Evolutionary conservation across 1,140 invertebrate genomes (phyloP), one percentile per base, ranked within the genome.

Genomic region (Augochlora pura): DNA sequence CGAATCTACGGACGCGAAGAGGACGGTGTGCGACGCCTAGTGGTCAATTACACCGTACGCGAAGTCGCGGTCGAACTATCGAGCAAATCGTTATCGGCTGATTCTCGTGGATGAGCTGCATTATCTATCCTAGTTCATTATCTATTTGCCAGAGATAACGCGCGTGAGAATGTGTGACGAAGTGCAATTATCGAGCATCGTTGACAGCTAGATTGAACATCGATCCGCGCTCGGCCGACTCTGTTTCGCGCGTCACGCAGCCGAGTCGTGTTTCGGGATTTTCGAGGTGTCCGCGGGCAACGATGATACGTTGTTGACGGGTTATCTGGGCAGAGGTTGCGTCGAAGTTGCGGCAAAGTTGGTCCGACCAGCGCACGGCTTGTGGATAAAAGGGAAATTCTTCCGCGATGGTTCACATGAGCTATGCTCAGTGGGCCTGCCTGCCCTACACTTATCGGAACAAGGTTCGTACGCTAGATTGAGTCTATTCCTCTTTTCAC

Each of bases 381-480:
- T 62, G 32, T 52, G n/a, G 62, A 59, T 54, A 59, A 66, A 27
- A 60, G 10, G 10, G 63, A 42, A 79, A 79, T 66, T 81, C 77
- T 27, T 23, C 32, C 52, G 85, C 74, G 80, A 93, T 93, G 92
- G 92, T 93, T 83, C 92, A 93, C 85, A 93, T 89, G 90, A 93
- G 92, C 82, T 93, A 93, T 81, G 92, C 92, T 42, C 90, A 93
- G 67, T 93, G 92, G 92, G 92, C 92, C 39, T 93, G 92, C 64
- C 86, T 93, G 86, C 92, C 92, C 75, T 93, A 92, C 86, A 93
- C 92, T 82, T 93, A 93, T 78, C 89, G 92, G 66, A 93, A 93
- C 75, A 93, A 93, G 92, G 92, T 93, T 91, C 65, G 90, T 90
- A 84, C 32, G 52, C 16, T 21, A 54, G 52, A 54, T 57, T 57